These are phyloP conservation scores for Idaea straminata DNA, from an alignment of 2,888 invertebrate species.

Conservation along the genomic window DNA sequence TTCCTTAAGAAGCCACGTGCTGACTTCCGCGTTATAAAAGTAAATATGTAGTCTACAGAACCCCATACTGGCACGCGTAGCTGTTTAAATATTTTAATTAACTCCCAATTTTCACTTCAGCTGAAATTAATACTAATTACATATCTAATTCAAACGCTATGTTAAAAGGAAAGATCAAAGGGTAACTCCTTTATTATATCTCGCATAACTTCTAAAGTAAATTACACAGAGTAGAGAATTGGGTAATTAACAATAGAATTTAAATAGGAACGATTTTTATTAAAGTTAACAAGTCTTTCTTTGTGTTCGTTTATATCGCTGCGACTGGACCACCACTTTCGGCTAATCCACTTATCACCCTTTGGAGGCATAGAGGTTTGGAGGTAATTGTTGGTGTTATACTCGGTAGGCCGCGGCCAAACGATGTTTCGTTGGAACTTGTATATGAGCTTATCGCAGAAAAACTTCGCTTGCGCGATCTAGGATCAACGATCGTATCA, in stretches of 20 bases:
- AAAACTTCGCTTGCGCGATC: no score
- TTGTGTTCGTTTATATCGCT: not conserved
- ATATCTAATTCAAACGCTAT: conserved; percentile 40
- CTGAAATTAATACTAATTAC: conserved; percentile 49
- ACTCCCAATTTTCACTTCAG: conserved; percentile 40
- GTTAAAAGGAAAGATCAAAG: conserved; percentile 49
- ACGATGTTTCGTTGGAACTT: no score
- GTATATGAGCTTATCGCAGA: no score
- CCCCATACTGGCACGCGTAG: conserved; percentile 9
- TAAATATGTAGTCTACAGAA: not conserved
- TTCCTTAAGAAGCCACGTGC: not conserved
- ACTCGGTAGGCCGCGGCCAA: no score
- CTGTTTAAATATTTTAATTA: conserved; percentile 42
- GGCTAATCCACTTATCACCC: no score
- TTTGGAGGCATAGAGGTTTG: no score
- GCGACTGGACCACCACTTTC: no score
- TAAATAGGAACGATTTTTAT: conserved; percentile 24
- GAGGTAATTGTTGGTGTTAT: no score
- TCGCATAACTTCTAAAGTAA: conserved; percentile 44
- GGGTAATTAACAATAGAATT: conserved; percentile 33
- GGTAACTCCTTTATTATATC: conserved; percentile 41
- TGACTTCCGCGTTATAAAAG: not conserved
- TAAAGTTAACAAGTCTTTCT: conserved; percentile 5
- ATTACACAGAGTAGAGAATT: conserved; percentile 44
- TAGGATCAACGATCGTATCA: no score